Conservation (phyloP, 2,113 vertebrate genomes). For the Dolichotis patagonum region DNA sequence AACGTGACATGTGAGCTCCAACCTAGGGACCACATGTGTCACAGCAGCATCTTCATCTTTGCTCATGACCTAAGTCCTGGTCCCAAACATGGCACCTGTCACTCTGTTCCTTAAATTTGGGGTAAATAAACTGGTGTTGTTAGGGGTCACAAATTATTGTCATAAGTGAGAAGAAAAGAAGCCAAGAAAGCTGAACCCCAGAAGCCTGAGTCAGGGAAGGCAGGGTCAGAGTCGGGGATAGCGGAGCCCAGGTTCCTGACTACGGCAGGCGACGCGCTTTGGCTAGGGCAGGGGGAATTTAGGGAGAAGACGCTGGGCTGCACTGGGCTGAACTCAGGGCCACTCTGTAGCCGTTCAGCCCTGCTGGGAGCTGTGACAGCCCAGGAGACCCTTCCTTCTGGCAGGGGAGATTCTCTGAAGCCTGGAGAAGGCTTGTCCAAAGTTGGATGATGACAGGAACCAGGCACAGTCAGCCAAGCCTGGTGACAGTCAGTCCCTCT, state of each 20-base stretch:
- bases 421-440: fast-evolving
- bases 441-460: fast-evolving
- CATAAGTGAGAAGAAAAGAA: not conserved
- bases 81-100: fast-evolving
- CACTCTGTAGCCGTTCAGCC: fast-evolving
- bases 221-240: too few species aligned
- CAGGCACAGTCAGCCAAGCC: fast-evolving
- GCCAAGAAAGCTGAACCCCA: not conserved
- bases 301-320: fast-evolving
- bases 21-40: fast-evolving
- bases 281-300: not conserved
- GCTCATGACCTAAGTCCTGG: fast-evolving
- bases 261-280: fast-evolving
- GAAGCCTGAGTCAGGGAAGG: not conserved
- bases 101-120: fast-evolving
- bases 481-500: not conserved
- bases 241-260: not conserved
- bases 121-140: fast-evolving
- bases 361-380: not conserved
- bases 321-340: fast-evolving
- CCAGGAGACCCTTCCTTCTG: too few species aligned
- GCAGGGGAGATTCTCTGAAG: too few species aligned
- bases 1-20: not conserved
- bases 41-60: fast-evolving
- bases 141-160: not conserved